These are phyloP conservation scores for Orthonychiurus folsomi DNA, from an alignment of 2,888 invertebrate species.

Conservation along the genomic window DNA sequence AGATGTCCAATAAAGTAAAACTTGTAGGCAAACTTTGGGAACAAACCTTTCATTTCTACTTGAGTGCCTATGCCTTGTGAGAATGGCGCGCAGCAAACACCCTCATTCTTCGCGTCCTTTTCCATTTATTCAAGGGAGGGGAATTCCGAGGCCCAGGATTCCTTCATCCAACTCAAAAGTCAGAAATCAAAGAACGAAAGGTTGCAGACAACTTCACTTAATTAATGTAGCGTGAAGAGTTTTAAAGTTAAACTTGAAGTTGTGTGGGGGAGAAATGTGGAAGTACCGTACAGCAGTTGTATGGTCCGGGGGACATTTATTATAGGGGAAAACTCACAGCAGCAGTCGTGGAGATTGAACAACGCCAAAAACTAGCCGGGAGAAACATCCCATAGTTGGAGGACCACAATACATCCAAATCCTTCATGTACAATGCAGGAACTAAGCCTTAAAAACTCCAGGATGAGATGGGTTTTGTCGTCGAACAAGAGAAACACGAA, in stretches of 20 bases:
- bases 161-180: constrained; percentile 1
- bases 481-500: constrained; percentile 8
- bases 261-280: not conserved
- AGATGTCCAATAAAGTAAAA: not conserved
- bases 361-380: not conserved
- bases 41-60: not conserved
- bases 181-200: constrained; percentile 1
- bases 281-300: not conserved
- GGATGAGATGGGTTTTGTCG: constrained; percentile 8
- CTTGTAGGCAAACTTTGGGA: not conserved
- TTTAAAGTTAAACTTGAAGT: constrained; percentile 5
- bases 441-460: not conserved
- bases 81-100: too few species aligned
- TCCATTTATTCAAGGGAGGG: not conserved
- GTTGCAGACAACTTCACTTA: constrained; percentile 7
- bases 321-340: not conserved
- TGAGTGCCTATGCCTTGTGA: not conserved
- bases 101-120: not conserved
- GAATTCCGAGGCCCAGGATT: too few species aligned
- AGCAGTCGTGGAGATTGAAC: not conserved
- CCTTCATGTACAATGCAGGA: not conserved
- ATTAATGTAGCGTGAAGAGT: constrained; percentile 14
- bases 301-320: not conserved
- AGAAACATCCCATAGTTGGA: too few species aligned
- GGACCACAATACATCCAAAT: too few species aligned